Base-by-base conservation (phyloP, 2,797 vertebrate genomes). In the Paedocypris micromegethes region DNA sequence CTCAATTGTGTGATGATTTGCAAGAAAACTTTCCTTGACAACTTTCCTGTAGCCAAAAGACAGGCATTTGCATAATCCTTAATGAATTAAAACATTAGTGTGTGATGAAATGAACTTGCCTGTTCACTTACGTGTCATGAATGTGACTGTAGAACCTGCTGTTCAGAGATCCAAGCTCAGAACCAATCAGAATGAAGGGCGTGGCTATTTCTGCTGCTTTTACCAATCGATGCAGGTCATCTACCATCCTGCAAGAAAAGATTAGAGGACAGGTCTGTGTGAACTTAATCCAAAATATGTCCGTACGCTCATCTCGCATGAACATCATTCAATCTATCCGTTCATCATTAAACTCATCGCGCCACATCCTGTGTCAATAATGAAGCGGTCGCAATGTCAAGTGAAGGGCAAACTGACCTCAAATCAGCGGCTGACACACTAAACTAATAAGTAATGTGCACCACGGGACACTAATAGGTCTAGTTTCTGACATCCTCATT, bases 71-170 rank as follows among this genome's bases (percentile, higher is more conserved):
- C 23, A 23, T 23, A 23, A 23, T 23, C 23, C 23, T 23, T 23
- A 1, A 23, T 23, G 23, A 23, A 23, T 23, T 23, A 23, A 23
- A 23, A 23, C 23, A 23, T 23, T 23, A 23, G 23, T 23, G 23
- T 23, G 23, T 23, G 23, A 23, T 23, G 1, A 23, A 23, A 23
- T 23, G 23, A 23, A 23, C 23, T 23, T 23, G 23, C 23, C 23
- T 23, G 9, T 9, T 7, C 46, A 86, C 90, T 87, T 81, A 91
- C 91, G 66, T 71, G 39, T 91, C 87, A 6, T 91, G 85, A 68
- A 91, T 89, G 82, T 92, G 90, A 72, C 85, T 86, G 79, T 90
- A 92, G 79, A 92, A 92, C 62, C 90, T 80, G 73, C 77, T 70
- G 3, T 92, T 92, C 70, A 91, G 83, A 0, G 89, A 65, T 0